Evolutionary conservation across 2,888 invertebrate genomes (phyloP), one percentile per base, ranked within the genome.

Genomic region (Rotaria socialis): DNA sequence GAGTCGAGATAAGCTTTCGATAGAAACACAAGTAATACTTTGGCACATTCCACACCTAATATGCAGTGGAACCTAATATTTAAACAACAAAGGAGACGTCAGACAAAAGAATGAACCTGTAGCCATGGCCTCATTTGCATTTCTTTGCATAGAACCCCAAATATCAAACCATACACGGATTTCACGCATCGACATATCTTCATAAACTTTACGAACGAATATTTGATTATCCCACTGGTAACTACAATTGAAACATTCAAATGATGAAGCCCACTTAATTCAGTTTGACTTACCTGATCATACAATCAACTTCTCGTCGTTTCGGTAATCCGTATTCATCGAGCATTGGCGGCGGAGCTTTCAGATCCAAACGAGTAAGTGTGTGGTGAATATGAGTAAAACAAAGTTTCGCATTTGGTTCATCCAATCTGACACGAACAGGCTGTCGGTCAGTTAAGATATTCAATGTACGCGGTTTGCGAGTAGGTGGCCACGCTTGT

Each of bases 101-200:
- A 0, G 2, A 4, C 22, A 6, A 22, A 67, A 6, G 0, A 60
- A 35, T 27, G 24, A 67, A 67, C 67, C 87, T 35, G 85, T 87
- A 19, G 87, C 86, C 87, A 87, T 87, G 2, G 87, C 85, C 14
- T 87, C 87, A 58, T 87, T 85, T 2, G 84, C 84, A 67, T 87
- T 87, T 4, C 85, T 87, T 35, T 80, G 80, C 87, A 87, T 87
- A 24, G 35, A 24, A 22, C 84, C 85, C 87, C 87, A 85, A 43
- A 87, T 74, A 84, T 87, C 87, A 41, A 87, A 86, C 87, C 87
- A 87, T 14, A 74, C 22, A 0, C 22, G 16, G 35, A 87, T 27
- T n/a, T 60, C 56, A 43, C 58, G 67, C 86, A 85, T 85, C 0
- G 55, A 41, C 47, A 87, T 55, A 55, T 87, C 85, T 84, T 75